These are phyloP conservation scores for Gallinago nigripennis DNA, from an alignment of 2,797 vertebrate species.

Conservation along the genomic window DNA sequence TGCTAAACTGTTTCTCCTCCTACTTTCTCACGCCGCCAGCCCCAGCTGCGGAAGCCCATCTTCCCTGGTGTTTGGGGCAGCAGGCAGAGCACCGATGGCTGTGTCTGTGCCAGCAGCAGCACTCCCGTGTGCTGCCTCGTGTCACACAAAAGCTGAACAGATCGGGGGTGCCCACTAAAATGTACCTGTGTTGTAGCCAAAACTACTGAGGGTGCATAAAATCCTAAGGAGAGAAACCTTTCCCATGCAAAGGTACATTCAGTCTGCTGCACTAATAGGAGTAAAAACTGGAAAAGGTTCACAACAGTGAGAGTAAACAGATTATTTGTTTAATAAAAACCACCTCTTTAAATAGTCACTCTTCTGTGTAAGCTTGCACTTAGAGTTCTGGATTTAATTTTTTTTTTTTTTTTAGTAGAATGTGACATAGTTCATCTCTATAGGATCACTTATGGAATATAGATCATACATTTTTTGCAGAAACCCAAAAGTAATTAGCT, in stretches of 20 bases:
- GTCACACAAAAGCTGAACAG: neutral
- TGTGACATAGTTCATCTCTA: neutral
- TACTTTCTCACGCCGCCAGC: neutral
- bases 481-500: neutral
- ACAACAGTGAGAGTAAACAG: neutral
- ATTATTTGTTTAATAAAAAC: neutral
- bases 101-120: neutral
- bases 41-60: neutral
- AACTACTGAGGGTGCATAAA: neutral
- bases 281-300: neutral
- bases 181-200: neutral
- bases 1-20: neutral
- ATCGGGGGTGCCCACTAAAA: neutral
- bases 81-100: rapidly evolving
- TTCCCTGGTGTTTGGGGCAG: neutral
- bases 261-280: neutral
- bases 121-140: rapidly evolving
- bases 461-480: neutral
- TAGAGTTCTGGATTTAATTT: neutral
- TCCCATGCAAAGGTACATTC: neutral
- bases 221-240: neutral
- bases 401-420: neutral
- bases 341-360: neutral
- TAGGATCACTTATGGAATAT: neutral
- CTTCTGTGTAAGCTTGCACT: neutral